These are phyloP conservation scores for Frankliniella intonsa DNA, from an alignment of 2,888 invertebrate genomes.

Conservation along the genomic window DNA sequence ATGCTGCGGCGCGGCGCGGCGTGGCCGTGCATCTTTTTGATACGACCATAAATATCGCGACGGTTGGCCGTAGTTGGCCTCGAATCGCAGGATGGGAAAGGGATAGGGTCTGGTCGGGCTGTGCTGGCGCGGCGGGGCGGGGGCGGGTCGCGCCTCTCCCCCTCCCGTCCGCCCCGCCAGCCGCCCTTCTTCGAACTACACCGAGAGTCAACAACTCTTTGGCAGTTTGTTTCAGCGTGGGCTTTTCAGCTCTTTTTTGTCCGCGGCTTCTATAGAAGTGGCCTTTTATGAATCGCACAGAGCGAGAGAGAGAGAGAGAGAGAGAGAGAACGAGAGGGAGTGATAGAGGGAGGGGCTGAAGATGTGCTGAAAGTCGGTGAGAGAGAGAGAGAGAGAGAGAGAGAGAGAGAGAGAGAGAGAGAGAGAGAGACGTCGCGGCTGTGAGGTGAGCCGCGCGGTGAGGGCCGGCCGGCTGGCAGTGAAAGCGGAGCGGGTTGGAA, in stretches of 20 bases:
- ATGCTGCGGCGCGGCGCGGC: not conserved
- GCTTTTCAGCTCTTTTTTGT: not conserved
- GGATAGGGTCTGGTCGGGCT: too few species aligned
- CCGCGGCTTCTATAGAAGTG: not conserved
- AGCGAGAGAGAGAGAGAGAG: not conserved
- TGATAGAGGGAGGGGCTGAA: too few species aligned
- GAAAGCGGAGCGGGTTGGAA: too few species aligned
- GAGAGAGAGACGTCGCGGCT: too few species aligned
- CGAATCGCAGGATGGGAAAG: not conserved
- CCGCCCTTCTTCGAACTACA: not conserved
- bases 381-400: too few species aligned
- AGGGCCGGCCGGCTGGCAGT: too few species aligned
- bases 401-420: too few species aligned
- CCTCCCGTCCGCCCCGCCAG: not conserved
- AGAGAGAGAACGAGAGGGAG: too few species aligned
- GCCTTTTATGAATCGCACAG: not conserved
- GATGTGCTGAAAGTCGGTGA: too few species aligned
- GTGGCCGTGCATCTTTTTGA: not conserved
- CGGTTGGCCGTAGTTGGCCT: not conserved
- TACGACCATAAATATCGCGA: not conserved
- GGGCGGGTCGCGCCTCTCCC: not conserved
- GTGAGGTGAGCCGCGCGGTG: too few species aligned
- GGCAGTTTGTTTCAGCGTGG: conserved; percentile 15
- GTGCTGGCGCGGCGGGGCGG: too few species aligned
- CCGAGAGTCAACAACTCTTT: not conserved